Conservation (phyloP, 2,797 vertebrate genomes). For the Hippoglossus hippoglossus region DNA sequence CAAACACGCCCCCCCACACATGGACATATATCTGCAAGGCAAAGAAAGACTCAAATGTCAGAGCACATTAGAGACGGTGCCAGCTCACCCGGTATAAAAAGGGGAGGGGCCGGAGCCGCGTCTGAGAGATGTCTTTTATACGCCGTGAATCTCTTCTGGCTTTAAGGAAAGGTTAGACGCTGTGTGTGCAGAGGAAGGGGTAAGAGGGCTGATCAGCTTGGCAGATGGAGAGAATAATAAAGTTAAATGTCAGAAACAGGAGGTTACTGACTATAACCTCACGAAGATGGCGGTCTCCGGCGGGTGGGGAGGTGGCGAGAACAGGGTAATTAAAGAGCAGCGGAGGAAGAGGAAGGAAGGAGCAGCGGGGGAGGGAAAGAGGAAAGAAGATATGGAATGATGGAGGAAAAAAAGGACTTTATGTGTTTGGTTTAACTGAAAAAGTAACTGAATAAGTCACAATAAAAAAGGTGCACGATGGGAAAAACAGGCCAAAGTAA, state of each 20-base stretch:
- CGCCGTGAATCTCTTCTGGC: constrained; percentile 31
- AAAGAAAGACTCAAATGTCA: constrained; percentile 47
- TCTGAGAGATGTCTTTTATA: background rate
- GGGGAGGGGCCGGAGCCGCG: constrained; percentile 1
- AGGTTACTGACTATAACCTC: constrained; percentile 28
- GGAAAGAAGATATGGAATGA: background rate
- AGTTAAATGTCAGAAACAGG: constrained; percentile 54
- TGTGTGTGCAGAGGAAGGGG: background rate
- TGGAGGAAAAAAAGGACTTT: background rate
- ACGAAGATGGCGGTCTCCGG: constrained; percentile 4
- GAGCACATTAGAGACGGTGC: constrained; percentile 6
- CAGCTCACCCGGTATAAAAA: background rate
- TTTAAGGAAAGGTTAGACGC: constrained; percentile 53
- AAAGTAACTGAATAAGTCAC: too few species aligned
- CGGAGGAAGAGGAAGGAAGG: too few species aligned
- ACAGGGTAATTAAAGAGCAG: background rate
- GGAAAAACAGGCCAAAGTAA: constrained; percentile 35
- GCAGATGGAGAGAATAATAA: constrained; percentile 31
- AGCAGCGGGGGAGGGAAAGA: background rate
- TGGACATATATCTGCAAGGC: constrained; percentile 5
- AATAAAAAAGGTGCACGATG: background rate
- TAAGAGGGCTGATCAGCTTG: constrained; percentile 18
- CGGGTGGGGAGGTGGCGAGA: constrained; percentile 20
- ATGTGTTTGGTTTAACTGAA: too few species aligned
- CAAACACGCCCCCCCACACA: background rate